Evolutionary conservation across 1,140 invertebrate genomes (phyloP).

Genomic region (Atta colombica): DNA sequence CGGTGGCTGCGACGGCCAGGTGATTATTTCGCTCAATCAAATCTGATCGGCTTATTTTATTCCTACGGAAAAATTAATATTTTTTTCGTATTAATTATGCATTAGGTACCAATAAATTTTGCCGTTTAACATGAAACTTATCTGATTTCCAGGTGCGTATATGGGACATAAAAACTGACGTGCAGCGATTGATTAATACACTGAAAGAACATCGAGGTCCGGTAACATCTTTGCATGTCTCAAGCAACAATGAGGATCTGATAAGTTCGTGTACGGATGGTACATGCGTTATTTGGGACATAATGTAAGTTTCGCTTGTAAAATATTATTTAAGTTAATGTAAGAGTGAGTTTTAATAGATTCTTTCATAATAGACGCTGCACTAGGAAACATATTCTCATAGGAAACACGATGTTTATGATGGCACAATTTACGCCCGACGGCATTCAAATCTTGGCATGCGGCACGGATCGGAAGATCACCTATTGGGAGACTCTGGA

Average conservation of each 20-base stretch:
- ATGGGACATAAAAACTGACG: slow-evolving; percentile 90
- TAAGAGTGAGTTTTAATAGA: neutral
- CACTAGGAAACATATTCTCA: slow-evolving; percentile 92
- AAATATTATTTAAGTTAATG: neutral
- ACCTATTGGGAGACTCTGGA: slow-evolving; percentile 95
- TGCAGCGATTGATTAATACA: slow-evolving; percentile 89
- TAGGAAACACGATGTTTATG: slow-evolving; percentile 96
- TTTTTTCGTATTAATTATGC: neutral
- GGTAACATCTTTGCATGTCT: slow-evolving; percentile 93
- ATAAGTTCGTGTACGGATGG: slow-evolving; percentile 96
- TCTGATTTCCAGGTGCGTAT: slow-evolving; percentile 88
- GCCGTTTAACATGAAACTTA: neutral
- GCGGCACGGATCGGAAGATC: slow-evolving; percentile 95
- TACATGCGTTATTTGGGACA: slow-evolving; percentile 96
- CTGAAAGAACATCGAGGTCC: slow-evolving; percentile 96
- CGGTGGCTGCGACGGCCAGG: slow-evolving; percentile 95
- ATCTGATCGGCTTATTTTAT: neutral
- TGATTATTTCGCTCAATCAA: slow-evolving; percentile 74
- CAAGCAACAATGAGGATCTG: slow-evolving; percentile 91
- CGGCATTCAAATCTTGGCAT: slow-evolving; percentile 94
- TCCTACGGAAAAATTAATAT: neutral
- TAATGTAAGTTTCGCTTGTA: slow-evolving; percentile 86
- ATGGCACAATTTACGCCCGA: slow-evolving; percentile 92
- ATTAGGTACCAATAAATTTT: neutral
- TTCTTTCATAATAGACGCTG: slow-evolving; percentile 86